Evolutionary conservation across 2,888 invertebrate genomes (phyloP), one percentile per base, ranked within the genome.

Genomic region (Watsonalla binaria): DNA sequence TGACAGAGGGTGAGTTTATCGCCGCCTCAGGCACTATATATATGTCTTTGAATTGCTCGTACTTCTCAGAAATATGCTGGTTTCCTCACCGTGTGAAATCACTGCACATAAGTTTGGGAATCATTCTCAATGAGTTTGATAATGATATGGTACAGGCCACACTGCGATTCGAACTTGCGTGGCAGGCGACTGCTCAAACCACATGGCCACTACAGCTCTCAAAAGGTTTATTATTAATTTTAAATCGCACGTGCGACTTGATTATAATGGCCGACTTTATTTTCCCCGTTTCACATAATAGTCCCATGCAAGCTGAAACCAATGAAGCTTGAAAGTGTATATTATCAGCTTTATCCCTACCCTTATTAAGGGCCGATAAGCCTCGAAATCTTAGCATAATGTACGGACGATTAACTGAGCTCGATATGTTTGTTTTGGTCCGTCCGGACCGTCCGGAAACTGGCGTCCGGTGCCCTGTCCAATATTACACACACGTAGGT

Each of bases 401-500:
- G 61, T 63, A 60, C 60, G 59, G 54, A 58, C 71, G 74, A 75
- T 75, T 70, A 74, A 68, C 62, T 60, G 67, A 60, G 70, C 65
- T 58, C 69, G 74, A 78, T 79, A 77, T 74, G 74, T 78, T 76
- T 78, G 76, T 74, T 75, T 71, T 66, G 56, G n/a, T 56, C 54
- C 56, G 61, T 59, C 66, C 74, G 70, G 73, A 69, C 61, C 42
- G 42, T 37, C 13, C 56, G 58, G 59, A 56, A 51, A 24, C 13
- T 46, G 35, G 45, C 46, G n/a, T 46, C 45, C 51, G 46, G 34
- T 8, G 34, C 11, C 34, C 34, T n/a, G 45, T 35, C 34, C 34
- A 34, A 34, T 34, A n/a, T 34, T 13, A 13, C 13, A 47, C 11
- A 15, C 11, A 33, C 15, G 35, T 48, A 35, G n/a, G 9, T 34